These are phyloP conservation scores for Tetropium fuscum DNA, from an alignment of 2,888 invertebrate genomes.

Conservation along the genomic window DNA sequence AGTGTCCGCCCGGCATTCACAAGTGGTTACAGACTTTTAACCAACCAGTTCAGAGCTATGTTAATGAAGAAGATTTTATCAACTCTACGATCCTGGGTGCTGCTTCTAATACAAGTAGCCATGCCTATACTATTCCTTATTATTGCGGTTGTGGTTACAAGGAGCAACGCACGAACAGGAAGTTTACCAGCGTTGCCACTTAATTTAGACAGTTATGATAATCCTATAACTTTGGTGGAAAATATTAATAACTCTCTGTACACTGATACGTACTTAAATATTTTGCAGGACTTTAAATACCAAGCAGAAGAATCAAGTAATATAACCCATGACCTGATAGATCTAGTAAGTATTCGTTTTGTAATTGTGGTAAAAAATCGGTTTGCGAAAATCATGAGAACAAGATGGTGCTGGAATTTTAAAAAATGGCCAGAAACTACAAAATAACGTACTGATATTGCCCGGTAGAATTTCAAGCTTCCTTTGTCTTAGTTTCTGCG, in stretches of 20 bases:
- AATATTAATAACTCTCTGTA: slow-evolving; percentile 44
- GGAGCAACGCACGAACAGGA: slow-evolving; percentile 65
- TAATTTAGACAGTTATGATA: slow-evolving; percentile 66
- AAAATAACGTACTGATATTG: too few relatives aligned
- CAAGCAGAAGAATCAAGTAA: slow-evolving; percentile 46
- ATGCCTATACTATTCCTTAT: slow-evolving; percentile 77
- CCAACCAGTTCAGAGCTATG: slow-evolving; percentile 64
- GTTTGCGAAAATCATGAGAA: too few relatives aligned
- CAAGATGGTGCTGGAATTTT: too few relatives aligned
- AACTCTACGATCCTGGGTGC: slow-evolving; percentile 74
- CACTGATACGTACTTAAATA: slow-evolving; percentile 29
- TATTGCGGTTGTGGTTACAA: slow-evolving; percentile 73
- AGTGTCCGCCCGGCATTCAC: slow-evolving; percentile 39
- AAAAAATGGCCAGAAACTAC: too few relatives aligned
- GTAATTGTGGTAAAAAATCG: neutral
- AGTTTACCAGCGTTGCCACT: slow-evolving; percentile 71
- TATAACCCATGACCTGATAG: slow-evolving; percentile 43
- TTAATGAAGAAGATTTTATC: slow-evolving; percentile 61
- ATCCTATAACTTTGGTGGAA: slow-evolving; percentile 60
- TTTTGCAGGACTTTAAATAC: slow-evolving; percentile 55
- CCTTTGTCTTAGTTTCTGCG: too few relatives aligned
- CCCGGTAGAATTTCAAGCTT: too few relatives aligned
- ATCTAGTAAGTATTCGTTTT: slow-evolving; percentile 42
- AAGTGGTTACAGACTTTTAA: slow-evolving; percentile 26
- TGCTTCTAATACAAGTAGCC: slow-evolving; percentile 74